These are phyloP conservation scores for Iphiclides podalirius DNA, from an alignment of 2,888 invertebrate genomes.

Conservation along the genomic window DNA sequence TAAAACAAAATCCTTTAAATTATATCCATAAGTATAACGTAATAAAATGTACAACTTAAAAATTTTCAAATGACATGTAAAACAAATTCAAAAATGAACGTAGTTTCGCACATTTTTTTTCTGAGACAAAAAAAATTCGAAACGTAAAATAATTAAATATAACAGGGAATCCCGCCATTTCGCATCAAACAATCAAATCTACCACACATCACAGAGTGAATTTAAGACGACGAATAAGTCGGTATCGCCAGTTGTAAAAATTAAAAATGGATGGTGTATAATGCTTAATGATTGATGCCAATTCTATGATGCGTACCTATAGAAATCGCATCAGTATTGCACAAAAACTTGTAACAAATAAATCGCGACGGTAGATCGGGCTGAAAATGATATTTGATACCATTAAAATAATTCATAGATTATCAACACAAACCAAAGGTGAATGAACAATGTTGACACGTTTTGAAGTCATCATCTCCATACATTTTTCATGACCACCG, in stretches of 20 bases:
- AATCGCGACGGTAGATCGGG: constrained; percentile 39
- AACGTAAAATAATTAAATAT: constrained; percentile 38
- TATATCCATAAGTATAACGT: constrained; percentile 44
- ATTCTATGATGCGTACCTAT: too few relatives aligned
- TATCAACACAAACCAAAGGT: constrained; percentile 30
- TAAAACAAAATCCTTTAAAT: constrained; percentile 45
- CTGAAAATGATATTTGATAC: constrained; percentile 67
- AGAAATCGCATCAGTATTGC: constrained; percentile 46
- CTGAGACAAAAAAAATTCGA: constrained; percentile 32
- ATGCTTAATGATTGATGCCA: not conserved
- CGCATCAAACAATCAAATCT: constrained; percentile 55
- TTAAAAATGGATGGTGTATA: not conserved
- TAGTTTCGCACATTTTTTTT: constrained; percentile 31
- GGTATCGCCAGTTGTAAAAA: constrained; percentile 45
- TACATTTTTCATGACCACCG: constrained; percentile 1
- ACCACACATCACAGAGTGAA: constrained; percentile 52
- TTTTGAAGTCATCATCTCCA: not conserved
- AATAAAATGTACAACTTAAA: constrained; percentile 75
- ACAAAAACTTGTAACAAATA: constrained; percentile 47
- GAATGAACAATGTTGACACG: constrained; percentile 20
- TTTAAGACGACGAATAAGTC: constrained; percentile 38
- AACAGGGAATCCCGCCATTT: constrained; percentile 44
- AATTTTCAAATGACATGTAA: constrained; percentile 50
- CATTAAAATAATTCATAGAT: constrained; percentile 54
- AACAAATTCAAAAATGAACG: constrained; percentile 45